A percentile compares a stretch with the other conserved stretches of the same genome.
phyloP scores from a whole-genome alignment of 2,113 vertebrate genomes.

The Nesospiza acunhae region DNA sequence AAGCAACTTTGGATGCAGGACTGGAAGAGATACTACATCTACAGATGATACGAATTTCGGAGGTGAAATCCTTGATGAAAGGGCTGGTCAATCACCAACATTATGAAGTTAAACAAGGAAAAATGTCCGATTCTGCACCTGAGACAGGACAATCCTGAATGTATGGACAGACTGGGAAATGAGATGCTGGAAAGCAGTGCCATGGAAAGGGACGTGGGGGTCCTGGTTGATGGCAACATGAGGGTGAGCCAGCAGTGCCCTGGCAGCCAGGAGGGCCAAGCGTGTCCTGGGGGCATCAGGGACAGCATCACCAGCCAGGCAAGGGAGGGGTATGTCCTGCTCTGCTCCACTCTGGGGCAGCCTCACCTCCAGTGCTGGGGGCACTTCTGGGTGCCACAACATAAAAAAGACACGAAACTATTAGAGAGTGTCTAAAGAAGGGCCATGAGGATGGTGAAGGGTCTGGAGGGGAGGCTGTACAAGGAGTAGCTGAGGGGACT shows the following conservation, averaged over 20 bases:
- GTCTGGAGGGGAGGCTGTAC: neutral
- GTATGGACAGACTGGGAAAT: neutral
- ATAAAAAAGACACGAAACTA: neutral
- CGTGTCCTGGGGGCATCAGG: neutral
- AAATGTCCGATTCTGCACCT: neutral
- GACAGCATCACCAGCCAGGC: fast-evolving
- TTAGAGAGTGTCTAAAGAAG: neutral
- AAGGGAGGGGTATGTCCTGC: neutral
- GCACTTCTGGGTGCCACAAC: fast-evolving
- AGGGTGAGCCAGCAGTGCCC: neutral
- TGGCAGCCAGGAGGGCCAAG: neutral
- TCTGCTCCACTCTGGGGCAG: fast-evolving
- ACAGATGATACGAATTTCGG: neutral
- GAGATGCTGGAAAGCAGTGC: neutral
- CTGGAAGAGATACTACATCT: fast-evolving
- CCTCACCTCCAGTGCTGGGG: fast-evolving
- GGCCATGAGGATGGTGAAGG: neutral
- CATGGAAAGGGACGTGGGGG: neutral
- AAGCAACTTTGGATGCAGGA: neutral
- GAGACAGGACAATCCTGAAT: neutral
- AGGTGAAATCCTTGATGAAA: neutral
- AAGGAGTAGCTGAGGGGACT: neutral
- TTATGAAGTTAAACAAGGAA: neutral
- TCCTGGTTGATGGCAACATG: fast-evolving
- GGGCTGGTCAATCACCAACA: neutral